These are phyloP conservation scores for Cecidostiba fungosa DNA, from an alignment of 2,888 invertebrate genomes.

Conservation along the genomic window DNA sequence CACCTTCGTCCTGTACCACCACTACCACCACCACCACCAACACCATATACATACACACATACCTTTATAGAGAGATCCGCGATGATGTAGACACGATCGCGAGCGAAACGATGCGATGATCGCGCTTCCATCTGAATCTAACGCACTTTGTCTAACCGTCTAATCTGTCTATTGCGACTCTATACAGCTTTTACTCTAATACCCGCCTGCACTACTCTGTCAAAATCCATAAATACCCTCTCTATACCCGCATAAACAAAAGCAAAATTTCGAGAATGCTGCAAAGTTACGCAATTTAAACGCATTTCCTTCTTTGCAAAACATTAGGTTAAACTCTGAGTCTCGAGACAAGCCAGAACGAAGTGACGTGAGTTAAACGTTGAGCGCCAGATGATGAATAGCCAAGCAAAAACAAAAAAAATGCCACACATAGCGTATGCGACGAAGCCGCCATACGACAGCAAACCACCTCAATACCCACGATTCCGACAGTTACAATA, in stretches of 20 bases:
- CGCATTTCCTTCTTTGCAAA: constrained; percentile 36
- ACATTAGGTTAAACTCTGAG: constrained; percentile 49
- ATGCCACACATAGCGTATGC: constrained; percentile 39
- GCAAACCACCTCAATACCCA: constrained; percentile 53
- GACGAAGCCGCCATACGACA: constrained; percentile 41
- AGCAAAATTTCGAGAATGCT: constrained; percentile 37
- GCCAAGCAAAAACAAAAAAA: constrained; percentile 4
- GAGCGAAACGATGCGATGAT: background rate
- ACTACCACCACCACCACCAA: background rate
- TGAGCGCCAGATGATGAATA: constrained; percentile 48
- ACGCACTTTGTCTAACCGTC: constrained; percentile 16
- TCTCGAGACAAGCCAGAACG: constrained; percentile 47
- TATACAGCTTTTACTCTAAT: constrained; percentile 22
- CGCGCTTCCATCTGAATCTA: constrained; percentile 27
- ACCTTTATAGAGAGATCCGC: background rate
- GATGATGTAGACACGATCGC: background rate
- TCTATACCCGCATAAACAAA: constrained; percentile 8
- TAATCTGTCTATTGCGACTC: constrained; percentile 34
- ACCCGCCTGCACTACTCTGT: background rate
- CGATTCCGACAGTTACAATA: constrained; percentile 54
- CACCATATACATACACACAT: background rate
- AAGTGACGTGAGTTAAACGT: constrained; percentile 41
- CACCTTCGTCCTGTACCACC: background rate
- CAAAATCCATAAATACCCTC: background rate
- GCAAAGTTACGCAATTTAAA: background rate